Evolutionary conservation across 2,113 vertebrate genomes (phyloP), one percentile per base, ranked within the genome.

Genomic region (Rhinopomastus cyanomelas): DNA sequence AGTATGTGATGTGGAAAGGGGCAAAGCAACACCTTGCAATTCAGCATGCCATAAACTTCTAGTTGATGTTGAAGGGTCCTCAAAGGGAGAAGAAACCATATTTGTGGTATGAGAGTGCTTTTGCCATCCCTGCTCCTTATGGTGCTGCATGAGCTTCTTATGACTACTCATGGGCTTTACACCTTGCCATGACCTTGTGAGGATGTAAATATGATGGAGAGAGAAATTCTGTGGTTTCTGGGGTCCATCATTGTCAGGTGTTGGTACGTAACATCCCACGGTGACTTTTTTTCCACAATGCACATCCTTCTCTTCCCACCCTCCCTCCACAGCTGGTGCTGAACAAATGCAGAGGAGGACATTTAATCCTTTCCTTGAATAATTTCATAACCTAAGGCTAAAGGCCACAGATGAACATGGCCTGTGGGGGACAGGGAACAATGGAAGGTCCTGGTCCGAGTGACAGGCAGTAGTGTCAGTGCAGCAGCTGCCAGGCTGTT

Each of bases 301-400:
- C 64, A 32, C 4, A 7, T 88, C 57, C 64, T 88, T 88, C 73
- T 57, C 68, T 90, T 88, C 91, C 88, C 88, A 78, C 61, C 71
- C 75, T 92, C 53, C 27, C 32, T 82, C 39, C 89, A 86, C 89
- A 92, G 81, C 84, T 88, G 89, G 84, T 71, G 84, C 73, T 90
- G 77, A 88, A 78, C 0, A 7, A 78, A 93, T 37, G 32, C 84
- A 88, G 89, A 74, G 84, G 60, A 94, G 73, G 77, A 84, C 3
- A 15, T 84, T 74, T 92, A 92, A 90, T 92, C 87, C 81, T 81
- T 86, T 71, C 34, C 65, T 90, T 64, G 75, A 88, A 59, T 71
- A 66, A 88, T 92, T 93, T 95, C 78, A 76, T 88, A 89, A 89
- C 85, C 65, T 57, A 74, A 94, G 88, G 83, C 76, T 66, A 93